phyloP scores from a whole-genome alignment of 1,140 invertebrate species.

The Lucilia sericata region DNA sequence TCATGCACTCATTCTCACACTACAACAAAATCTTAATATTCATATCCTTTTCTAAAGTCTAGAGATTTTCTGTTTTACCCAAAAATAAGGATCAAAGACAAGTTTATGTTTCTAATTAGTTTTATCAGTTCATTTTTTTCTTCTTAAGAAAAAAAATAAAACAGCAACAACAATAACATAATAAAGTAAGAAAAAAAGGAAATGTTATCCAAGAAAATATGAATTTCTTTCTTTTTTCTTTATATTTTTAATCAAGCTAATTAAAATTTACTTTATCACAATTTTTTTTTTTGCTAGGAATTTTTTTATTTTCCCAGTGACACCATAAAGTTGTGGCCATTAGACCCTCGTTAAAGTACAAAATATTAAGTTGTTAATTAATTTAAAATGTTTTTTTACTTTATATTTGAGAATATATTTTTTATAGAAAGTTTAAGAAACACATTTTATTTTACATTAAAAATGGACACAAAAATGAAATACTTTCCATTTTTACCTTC shows the following conservation, averaged over 20 bases:
- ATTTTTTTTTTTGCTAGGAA: background rate
- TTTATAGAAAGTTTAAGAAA: too few relatives aligned
- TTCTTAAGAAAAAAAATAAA: background rate
- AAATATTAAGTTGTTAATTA: conserved; percentile 13
- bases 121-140: background rate
- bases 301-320: background rate
- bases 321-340: background rate
- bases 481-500: too few relatives aligned
- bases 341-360: background rate
- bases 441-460: too few relatives aligned
- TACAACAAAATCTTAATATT: too few relatives aligned
- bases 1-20: too few relatives aligned
- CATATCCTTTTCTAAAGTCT: too few relatives aligned
- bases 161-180: too few relatives aligned
- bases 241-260: background rate
- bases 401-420: background rate
- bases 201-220: background rate
- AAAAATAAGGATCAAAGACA: conserved; percentile 7
- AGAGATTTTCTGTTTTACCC: too few relatives aligned
- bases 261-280: conserved; percentile 12
- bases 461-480: too few relatives aligned
- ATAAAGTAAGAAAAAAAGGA: too few relatives aligned
- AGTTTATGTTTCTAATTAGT: conserved; percentile 13
- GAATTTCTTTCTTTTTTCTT: background rate
- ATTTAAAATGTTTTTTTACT: background rate